Evolutionary conservation across 2,113 vertebrate genomes (phyloP).

Genomic region (cat (Felis catus)): F.catus_Fca126_mat1.0 CM031413.1:9761001-9761500

Average conservation of each 20-base stretch:
- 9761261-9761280: background rate
- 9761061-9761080: background rate
- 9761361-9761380: slow-evolving; percentile 73
- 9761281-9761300: background rate
- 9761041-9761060: background rate
- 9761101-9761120: background rate
- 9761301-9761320: background rate
- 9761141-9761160: background rate
- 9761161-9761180: background rate
- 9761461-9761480: slow-evolving; percentile 84
- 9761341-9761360: slow-evolving; percentile 69
- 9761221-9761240: background rate
- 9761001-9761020: background rate
- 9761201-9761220: background rate
- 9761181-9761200: background rate
- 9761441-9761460: slow-evolving; percentile 84
- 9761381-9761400: slow-evolving; percentile 79
- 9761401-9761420: slow-evolving; percentile 84
- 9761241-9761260: background rate
- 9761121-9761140: background rate
- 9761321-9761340: slow-evolving; percentile 80
- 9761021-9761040: background rate
- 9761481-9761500: slow-evolving; percentile 55
- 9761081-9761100: background rate
- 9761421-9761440: slow-evolving; percentile 84